Conservation (phyloP, 2,888 invertebrate species). For the Cylloceria caligata region DNA sequence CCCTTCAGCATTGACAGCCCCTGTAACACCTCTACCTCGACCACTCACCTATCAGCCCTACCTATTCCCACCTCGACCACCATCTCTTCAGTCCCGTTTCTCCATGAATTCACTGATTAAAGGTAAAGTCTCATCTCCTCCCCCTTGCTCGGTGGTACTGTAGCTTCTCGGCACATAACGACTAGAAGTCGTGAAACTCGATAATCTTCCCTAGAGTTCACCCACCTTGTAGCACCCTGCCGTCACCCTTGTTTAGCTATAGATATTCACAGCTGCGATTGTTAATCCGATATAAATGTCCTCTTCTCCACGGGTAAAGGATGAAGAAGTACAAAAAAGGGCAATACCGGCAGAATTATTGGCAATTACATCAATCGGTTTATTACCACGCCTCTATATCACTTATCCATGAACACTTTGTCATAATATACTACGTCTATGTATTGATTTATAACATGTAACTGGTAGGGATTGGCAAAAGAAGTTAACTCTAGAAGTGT, state of each 20-base stretch:
- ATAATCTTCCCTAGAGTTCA: constrained; percentile 63
- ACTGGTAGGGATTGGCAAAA: neutral
- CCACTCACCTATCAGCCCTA: constrained; percentile 33
- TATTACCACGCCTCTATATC: constrained; percentile 28
- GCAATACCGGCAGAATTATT: constrained; percentile 23
- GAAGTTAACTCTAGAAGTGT: neutral
- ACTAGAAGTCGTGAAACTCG: constrained; percentile 64
- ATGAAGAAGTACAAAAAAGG: constrained; percentile 15
- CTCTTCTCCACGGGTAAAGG: neutral
- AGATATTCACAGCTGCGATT: constrained; percentile 35
- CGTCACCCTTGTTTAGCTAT: constrained; percentile 1
- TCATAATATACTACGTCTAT: neutral
- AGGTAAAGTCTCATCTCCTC: constrained; percentile 61
- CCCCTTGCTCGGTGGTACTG: constrained; percentile 17
- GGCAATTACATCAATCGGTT: constrained; percentile 52
- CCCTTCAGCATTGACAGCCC: constrained; percentile 30
- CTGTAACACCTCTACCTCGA: constrained; percentile 49
- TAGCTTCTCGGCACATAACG: constrained; percentile 41
- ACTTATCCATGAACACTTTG: constrained; percentile 25
- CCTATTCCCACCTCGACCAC: constrained; percentile 25
- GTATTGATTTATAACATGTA: neutral
- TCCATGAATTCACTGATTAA: constrained; percentile 62
- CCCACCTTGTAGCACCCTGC: constrained; percentile 38
- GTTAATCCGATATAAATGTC: constrained; percentile 60
- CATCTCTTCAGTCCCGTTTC: constrained; percentile 39